phyloP scores from a whole-genome alignment of 2,888 invertebrate species.

The Drosophila quasianomalipes region DNA sequence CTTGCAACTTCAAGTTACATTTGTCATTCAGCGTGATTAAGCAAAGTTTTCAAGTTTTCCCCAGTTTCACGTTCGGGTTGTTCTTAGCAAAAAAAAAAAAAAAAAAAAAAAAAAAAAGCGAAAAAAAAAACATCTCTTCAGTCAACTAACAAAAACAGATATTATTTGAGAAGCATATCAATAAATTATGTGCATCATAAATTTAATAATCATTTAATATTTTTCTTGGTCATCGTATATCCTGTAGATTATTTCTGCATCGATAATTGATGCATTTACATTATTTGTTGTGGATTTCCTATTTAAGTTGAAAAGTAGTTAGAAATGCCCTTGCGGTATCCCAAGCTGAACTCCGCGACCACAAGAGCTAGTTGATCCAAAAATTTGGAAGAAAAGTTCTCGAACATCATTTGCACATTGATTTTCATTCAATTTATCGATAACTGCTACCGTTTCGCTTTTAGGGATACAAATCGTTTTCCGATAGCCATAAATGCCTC shows the following conservation, averaged over 20 bases:
- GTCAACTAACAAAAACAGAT: background rate
- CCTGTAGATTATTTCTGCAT: background rate
- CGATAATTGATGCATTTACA: background rate
- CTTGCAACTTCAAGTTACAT: conserved; percentile 40
- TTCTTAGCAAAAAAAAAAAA: background rate
- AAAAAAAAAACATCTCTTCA: no score
- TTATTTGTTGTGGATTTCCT: background rate
- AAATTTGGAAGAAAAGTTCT: no score
- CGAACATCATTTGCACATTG: background rate
- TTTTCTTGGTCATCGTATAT: background rate
- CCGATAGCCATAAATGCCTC: background rate
- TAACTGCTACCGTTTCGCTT: background rate
- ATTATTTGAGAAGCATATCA: background rate
- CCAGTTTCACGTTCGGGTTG: background rate
- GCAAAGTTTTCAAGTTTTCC: conserved; percentile 20
- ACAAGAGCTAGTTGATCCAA: no score
- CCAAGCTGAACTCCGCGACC: no score
- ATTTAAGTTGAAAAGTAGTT: background rate
- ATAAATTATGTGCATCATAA: background rate
- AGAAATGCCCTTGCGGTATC: background rate
- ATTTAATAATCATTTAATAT: background rate
- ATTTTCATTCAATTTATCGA: background rate
- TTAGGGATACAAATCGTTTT: background rate
- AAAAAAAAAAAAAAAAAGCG: background rate
- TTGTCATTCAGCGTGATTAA: conserved; percentile 51